These are phyloP conservation scores for Caenorhabditis afra DNA, from an alignment of 2,888 invertebrate genomes.

Conservation along the genomic window DNA sequence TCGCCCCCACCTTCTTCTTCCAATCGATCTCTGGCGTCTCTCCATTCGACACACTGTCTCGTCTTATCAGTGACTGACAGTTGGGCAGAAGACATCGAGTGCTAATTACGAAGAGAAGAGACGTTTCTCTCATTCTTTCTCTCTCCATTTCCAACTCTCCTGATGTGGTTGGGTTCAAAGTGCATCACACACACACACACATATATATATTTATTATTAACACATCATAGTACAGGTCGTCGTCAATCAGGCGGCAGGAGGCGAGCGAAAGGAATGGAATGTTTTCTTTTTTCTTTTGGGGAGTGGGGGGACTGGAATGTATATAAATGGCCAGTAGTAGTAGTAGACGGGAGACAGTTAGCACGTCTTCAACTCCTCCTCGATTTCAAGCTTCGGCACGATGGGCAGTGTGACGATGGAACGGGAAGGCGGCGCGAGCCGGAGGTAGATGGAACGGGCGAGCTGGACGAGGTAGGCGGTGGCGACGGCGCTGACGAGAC, in stretches of 20 bases:
- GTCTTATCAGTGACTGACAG: constrained; percentile 15
- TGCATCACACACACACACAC: too few species aligned
- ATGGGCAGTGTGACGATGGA: neutral
- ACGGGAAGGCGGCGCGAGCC: constrained; percentile 1
- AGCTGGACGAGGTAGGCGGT: constrained; percentile 40
- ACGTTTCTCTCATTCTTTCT: neutral
- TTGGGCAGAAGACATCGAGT: neutral
- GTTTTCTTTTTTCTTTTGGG: neutral
- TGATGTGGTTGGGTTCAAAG: constrained; percentile 6
- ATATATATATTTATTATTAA: too few species aligned
- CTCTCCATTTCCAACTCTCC: neutral
- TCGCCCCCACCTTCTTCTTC: constrained; percentile 5
- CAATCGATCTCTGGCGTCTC: neutral
- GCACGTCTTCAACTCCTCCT: constrained; percentile 25
- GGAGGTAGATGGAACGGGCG: constrained; percentile 22
- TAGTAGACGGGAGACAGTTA: neutral
- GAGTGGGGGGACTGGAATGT: constrained; percentile 8
- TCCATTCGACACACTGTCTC: constrained; percentile 3
- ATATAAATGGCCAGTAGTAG: too few species aligned
- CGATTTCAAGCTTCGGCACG: constrained; percentile 26
- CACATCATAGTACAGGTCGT: too few species aligned
- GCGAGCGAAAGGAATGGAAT: too few species aligned
- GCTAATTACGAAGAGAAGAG: constrained; percentile 18
- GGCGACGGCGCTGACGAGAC: constrained; percentile 29
- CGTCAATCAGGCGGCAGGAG: too few species aligned